Evolutionary conservation across 2,113 vertebrate species (phyloP), one percentile per base, ranked within the genome.

Genomic region (Andinoacara biseriatus): DNA sequence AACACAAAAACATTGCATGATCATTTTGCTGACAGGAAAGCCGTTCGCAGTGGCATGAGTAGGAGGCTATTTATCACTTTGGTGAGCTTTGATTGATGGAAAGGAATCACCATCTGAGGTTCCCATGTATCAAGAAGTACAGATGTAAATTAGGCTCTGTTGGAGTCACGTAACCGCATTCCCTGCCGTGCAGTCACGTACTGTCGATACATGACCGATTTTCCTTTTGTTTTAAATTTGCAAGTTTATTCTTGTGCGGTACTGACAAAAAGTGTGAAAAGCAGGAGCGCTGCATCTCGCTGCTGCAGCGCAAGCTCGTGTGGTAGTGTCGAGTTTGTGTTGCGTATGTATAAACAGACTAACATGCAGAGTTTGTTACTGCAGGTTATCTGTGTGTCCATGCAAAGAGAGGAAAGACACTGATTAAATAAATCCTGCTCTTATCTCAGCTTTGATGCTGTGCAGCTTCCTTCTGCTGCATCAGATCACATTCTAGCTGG

Each of bases 181-280:
- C 87, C 78, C 58, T 43, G 18, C 59, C 7, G 33, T 67, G 60
- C 43, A 52, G 58, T 78, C 72, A 79, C 5, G 33, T 20, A 31
- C 84, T 76, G 59, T 82, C 57, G 69, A 75, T 69, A 82, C 46
- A 11, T 57, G 57, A 85, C n/a, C 2, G 46, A 74, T 88, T 62
- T 49, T 46, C 10, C 49, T 80, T 80, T 89, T 82, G 74, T 89
- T 85, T 88, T 76, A 74, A 78, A 43, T 7, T 3, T 74, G 40
- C 86, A 92, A 86, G 91, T 89, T 89, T 89, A 82, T 89, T 91
- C 90, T 84, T 91, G 90, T 7, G 58, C 59, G 1, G 56, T 31
- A 69, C 60, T 75, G 78, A 81, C 76, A 77, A 54, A 54, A 59
- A 67, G 46, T 15, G 82, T 62, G 57, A 54, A 67, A 52, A 24